Evolutionary conservation across 1,140 invertebrate species (phyloP), one percentile per base, ranked within the genome.

Genomic region (Trachelipus rathkii): DNA sequence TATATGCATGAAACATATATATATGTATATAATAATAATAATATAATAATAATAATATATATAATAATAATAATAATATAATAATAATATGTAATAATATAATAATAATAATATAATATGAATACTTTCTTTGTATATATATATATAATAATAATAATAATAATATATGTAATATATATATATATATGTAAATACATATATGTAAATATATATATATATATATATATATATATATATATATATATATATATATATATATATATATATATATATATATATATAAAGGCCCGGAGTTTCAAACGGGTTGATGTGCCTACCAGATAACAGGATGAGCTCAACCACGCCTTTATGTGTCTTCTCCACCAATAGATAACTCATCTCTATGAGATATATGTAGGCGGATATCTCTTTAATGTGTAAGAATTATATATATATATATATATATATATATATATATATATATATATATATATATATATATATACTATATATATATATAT

Each of bases 391-490:
- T 8, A 60, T 60, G 50, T 33, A 33, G 50, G 50, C 11, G 11
- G 50, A 13, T 19, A 60, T 15, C 11, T 60, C 11, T 60, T 60
- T 13, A 60, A 60, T 8, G 19, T 60, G 19, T 8, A 3, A 1
- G 19, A 15, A 60, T 3, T 15, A 60, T 60, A 60, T 60, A 60
- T 60, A 60, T 60, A 60, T 60, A 60, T 60, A 60, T 60, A 60
- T 60, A 60, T 60, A 60, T 60, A 60, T 60, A 60, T 60, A 60
- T 60, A 60, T 60, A 60, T 60, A 60, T 60, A 60, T 60, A 60
- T 60, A 60, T 60, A 60, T 60, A 60, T 60, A 60, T 60, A 60
- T 60, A 60, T 60, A 60, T 60, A 60, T 60, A 60, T 60, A 60
- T 60, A 60, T 60, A 60, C 8, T 60, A 60, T 60, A 60, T 60